phyloP scores from a whole-genome alignment of 92 coral and sea anemone species.

The Diadumene lineata region DNA sequence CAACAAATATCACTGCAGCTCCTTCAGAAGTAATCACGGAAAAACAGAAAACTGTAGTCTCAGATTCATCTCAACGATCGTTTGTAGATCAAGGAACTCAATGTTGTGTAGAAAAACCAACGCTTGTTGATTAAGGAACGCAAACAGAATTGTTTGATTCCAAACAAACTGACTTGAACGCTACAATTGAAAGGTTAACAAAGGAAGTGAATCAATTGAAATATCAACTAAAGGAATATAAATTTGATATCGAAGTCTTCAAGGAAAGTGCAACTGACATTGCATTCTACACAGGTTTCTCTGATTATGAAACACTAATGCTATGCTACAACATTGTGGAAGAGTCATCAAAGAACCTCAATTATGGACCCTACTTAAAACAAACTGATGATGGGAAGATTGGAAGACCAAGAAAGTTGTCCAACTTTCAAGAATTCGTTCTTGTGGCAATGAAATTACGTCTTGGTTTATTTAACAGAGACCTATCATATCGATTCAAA shows the following conservation, averaged over 20 bases:
- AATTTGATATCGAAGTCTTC: slow-evolving; percentile 36
- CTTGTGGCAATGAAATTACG: slow-evolving; percentile 32
- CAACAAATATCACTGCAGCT: too few relatives aligned
- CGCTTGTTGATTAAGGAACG: slow-evolving; percentile 37
- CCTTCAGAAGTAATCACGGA: too few relatives aligned
- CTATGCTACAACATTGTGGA: slow-evolving; percentile 34
- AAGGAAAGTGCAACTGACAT: slow-evolving; percentile 42
- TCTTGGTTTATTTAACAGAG: slow-evolving; percentile 41
- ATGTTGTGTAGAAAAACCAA: background rate
- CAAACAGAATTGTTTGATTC: slow-evolving; percentile 23
- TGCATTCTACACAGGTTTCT: slow-evolving; percentile 37
- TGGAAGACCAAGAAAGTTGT: slow-evolving; percentile 43
- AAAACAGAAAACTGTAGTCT: too few relatives aligned
- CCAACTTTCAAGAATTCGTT: slow-evolving; percentile 37
- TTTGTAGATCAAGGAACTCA: slow-evolving; percentile 40
- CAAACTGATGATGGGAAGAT: slow-evolving; percentile 38
- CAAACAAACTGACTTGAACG: background rate
- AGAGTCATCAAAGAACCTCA: slow-evolving; percentile 42
- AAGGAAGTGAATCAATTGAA: slow-evolving; percentile 38
- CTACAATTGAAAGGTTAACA: slow-evolving; percentile 25
- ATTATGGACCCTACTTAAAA: slow-evolving; percentile 37
- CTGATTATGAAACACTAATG: slow-evolving; percentile 35
- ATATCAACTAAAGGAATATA: slow-evolving; percentile 23
- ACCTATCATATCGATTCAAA: slow-evolving; percentile 17
- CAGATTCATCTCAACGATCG: too few relatives aligned